phyloP scores from a whole-genome alignment of 2,888 invertebrate species.

The Amiota minor region DNA sequence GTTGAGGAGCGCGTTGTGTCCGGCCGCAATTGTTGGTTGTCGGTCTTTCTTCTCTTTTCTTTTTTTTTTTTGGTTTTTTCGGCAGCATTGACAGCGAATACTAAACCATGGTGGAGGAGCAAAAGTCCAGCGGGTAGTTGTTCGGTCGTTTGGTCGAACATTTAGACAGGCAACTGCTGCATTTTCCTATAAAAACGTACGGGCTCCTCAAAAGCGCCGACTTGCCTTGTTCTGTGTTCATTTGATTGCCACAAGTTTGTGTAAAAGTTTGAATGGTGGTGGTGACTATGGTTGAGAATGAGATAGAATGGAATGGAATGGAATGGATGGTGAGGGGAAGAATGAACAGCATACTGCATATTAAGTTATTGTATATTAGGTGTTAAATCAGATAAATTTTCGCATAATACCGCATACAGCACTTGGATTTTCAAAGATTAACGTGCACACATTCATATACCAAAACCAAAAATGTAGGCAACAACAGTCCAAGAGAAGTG shows the following conservation, averaged over 20 bases:
- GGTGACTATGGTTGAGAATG: neutral
- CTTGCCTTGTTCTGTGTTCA: slow-evolving; percentile 1
- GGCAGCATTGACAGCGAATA: neutral
- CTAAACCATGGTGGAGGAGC: neutral
- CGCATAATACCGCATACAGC: slow-evolving; percentile 75
- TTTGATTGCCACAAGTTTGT: neutral
- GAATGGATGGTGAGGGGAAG: neutral
- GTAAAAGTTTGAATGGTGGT: neutral
- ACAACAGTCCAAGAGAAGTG: too few relatives aligned
- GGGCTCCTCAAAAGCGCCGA: slow-evolving; percentile 15
- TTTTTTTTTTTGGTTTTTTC: slow-evolving; percentile 22
- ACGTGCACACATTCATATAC: slow-evolving; percentile 61
- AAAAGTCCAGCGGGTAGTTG: neutral
- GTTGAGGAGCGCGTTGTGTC: slow-evolving; percentile 44
- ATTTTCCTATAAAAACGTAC: neutral
- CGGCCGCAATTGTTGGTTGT: slow-evolving; percentile 37
- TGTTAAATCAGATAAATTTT: slow-evolving; percentile 75
- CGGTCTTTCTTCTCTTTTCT: slow-evolving; percentile 13
- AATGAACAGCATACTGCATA: slow-evolving; percentile 64
- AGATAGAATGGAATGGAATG: neutral
- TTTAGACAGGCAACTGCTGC: slow-evolving; percentile 1
- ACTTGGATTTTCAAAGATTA: slow-evolving; percentile 74
- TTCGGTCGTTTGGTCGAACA: neutral
- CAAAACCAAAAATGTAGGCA: too few relatives aligned
- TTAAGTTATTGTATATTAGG: slow-evolving; percentile 75